phyloP scores from a whole-genome alignment of 35 echinoderm and acorn worm genomes.

The Heliocidaris tuberculata region DNA sequence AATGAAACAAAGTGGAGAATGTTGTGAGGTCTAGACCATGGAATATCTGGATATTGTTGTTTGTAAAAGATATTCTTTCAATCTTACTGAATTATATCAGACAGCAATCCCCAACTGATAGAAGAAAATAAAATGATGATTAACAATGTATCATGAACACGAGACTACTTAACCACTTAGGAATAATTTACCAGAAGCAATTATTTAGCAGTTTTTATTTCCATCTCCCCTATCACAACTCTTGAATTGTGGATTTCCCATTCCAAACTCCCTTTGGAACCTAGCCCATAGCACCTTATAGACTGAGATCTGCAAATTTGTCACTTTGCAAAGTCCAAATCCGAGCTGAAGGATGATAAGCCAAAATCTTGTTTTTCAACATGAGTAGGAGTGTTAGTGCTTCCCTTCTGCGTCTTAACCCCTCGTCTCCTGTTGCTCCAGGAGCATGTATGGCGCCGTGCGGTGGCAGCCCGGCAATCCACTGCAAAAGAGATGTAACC shows the following conservation, averaged over 20 bases:
- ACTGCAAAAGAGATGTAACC: conserved; percentile 27
- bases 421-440: background rate
- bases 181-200: conserved; percentile 20
- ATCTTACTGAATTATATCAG: background rate
- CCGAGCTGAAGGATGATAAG: conserved; percentile 33
- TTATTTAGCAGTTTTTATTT: conserved; percentile 40
- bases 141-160: background rate
- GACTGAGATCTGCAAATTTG: background rate
- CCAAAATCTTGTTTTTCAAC: conserved; percentile 27
- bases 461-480: background rate
- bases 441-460: background rate
- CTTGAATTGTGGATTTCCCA: background rate
- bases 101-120: background rate
- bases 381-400: conserved; percentile 26
- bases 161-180: background rate
- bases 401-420: conserved; percentile 22
- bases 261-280: background rate
- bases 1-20: too few species aligned
- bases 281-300: conserved; percentile 16
- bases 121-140: background rate
- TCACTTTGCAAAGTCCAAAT: background rate
- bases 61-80: background rate
- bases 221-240: background rate
- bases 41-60: background rate
- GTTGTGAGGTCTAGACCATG: too few species aligned